Evolutionary conservation across 64 coral and sea anemone species (phyloP), one percentile per base, ranked within the genome.

Genomic region (Catalaphyllia jardinei): DNA sequence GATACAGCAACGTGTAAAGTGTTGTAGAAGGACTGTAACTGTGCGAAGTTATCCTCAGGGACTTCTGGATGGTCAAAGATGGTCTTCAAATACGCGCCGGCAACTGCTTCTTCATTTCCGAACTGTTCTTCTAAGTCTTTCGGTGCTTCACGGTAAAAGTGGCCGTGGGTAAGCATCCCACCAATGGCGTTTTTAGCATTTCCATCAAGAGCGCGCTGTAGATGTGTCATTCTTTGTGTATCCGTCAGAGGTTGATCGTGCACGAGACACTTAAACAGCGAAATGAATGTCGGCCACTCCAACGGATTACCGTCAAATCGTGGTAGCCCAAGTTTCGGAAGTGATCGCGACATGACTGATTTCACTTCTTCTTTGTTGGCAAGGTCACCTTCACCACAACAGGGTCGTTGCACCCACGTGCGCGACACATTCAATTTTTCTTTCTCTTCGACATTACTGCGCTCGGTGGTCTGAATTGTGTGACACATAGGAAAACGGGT

Each of bases 231-330:
- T 60, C 73, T 87, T 30, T 87, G 69, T 9, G 71, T 87, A 17
- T 72, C 51, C 0, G 27, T 74, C 24, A 87, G 51, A 1, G 7
- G 27, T 60, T 76, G 86, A 17, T 75, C 50, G 65, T 87, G 46
- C 49, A 87, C 86, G 7, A 87, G 51, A 22, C 38, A 69, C 42
- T 87, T 87, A 69, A 87, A 87, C 71, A 87, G 57, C 0, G 13
- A 69, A 55, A 74, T 74, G 50, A 69, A 87, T 2, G 73, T 31
- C 8, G 86, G 86, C 52, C 86, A 75, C 24, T 17, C 24, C 24
- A 67, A 75, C 8, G 86, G 86, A 33, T 76, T 69, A 28, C 49
- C 71, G 24, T 78, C 50, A 52, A 78, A 78, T 52, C 49, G 16
- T 7, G 30, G 35, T 76, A 76, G 46, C 11, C 46, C 20, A 76